phyloP scores from a whole-genome alignment of 2,888 invertebrate genomes.

The Xylocampa areola region DNA sequence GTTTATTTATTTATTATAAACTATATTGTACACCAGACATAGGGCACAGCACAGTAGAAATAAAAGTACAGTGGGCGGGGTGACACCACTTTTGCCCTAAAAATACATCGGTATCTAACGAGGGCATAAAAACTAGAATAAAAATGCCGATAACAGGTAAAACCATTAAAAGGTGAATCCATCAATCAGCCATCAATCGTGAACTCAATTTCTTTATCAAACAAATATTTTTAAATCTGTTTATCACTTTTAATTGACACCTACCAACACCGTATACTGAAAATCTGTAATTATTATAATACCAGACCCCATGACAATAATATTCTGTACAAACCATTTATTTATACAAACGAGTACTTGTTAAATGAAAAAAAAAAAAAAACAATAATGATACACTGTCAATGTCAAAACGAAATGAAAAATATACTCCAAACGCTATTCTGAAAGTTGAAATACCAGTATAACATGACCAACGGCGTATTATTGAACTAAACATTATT shows the following conservation, averaged over 20 bases:
- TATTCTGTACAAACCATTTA: conserved; percentile 11
- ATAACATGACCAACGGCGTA: background rate
- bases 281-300: conserved; percentile 19
- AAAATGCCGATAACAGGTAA: too few species aligned
- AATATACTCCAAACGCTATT: conserved; percentile 24
- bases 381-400: conserved; percentile 33
- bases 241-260: background rate
- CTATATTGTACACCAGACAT: too few species aligned
- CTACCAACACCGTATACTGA: background rate
- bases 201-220: too few species aligned
- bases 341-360: conserved; percentile 3
- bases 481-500: background rate
- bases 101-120: too few species aligned
- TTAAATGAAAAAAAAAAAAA: conserved; percentile 17
- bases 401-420: conserved; percentile 29
- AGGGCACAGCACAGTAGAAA: too few species aligned
- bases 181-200: too few species aligned
- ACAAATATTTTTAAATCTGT: too few species aligned
- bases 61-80: too few species aligned
- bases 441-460: conserved; percentile 21
- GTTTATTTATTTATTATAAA: too few species aligned
- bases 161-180: too few species aligned
- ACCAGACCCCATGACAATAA: conserved; percentile 22
- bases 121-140: too few species aligned
- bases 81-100: too few species aligned